Percentiles rank a stretch among this genome's conserved stretches.
Conservation (phyloP, 2,888 invertebrate species). For the Lochmaea capreae region DNA sequence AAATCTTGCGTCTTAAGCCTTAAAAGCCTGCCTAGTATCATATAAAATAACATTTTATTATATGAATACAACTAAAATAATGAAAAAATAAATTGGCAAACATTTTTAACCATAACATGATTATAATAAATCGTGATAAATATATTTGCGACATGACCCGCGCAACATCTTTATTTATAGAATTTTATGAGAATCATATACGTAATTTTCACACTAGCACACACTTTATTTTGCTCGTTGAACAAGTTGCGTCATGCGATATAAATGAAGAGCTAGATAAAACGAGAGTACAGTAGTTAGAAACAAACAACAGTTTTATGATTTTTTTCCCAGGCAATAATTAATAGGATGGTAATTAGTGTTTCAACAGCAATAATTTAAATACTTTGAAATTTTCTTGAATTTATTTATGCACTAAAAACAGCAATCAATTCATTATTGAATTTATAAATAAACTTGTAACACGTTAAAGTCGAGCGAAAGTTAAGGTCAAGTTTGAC, state of each 20-base stretch:
- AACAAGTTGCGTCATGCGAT: conserved; percentile 11
- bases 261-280: conserved; percentile 11
- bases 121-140: conserved; percentile 38
- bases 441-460: too few species aligned
- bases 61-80: too few species aligned
- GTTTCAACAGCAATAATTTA: background rate
- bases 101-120: background rate
- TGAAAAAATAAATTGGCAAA: too few species aligned
- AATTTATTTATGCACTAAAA: background rate
- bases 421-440: background rate
- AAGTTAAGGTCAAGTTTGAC: too few species aligned
- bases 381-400: background rate
- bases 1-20: too few species aligned
- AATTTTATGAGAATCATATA: conserved; percentile 38
- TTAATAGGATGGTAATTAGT: background rate
- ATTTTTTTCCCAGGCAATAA: background rate
- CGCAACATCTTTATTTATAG: conserved; percentile 46
- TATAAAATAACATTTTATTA: too few species aligned
- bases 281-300: background rate
- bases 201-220: conserved; percentile 32
- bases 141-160: conserved; percentile 42
- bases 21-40: too few species aligned
- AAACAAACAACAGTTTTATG: background rate
- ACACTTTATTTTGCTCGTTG: background rate
- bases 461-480: too few species aligned